Base-by-base conservation (phyloP, 2,797 vertebrate species). In the Sebastes taczanowskii region DNA sequence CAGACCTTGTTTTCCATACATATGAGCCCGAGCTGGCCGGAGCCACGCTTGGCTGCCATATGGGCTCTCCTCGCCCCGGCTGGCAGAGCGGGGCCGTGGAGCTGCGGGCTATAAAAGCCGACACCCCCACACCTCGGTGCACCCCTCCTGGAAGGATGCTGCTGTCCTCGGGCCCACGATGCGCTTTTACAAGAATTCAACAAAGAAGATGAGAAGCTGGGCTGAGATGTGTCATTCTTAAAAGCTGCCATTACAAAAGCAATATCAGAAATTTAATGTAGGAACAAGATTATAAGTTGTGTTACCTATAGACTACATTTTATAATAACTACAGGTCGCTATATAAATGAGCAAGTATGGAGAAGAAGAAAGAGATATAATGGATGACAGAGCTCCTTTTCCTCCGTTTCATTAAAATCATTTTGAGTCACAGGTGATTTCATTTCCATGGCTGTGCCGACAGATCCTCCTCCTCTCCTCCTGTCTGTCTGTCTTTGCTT, bases 391-490 rank as follows among this genome's bases (percentile, higher is more conserved):
- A 69, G 63, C 65, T 34, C 59, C 58, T 77, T 35, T 46, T 30
- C 42, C n/a, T 82, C 14, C 18, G 53, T 71, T 68, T 49, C 49
- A 70, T 86, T 75, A 42, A 69, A 78, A 53, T 85, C 91, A 94
- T 95, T 96, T 95, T 93, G n/a, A 77, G 95, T 96, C 95, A 96
- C 96, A 96, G 96, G 96, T 95, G 49, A 80, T 93, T 95, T 91
- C 90, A 92, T 95, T 80, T 94, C 94, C 94, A 91, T 27, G 16
- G 58, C 70, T 11, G 13, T 34, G 32, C 78, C 65, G 56, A 74
- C 76, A 81, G 42, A 71, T 60, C 53, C 66, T 95, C 68, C 66
- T 95, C 95, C 93, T 92, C 95, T 94, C 13, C 35, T 53, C 22
- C 59, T 73, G 49, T 18, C 59, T 7, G 58, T 80, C 56, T 55